These are phyloP conservation scores for Aplocera efformata DNA, from an alignment of 2,888 invertebrate genomes.

Conservation along the genomic window DNA sequence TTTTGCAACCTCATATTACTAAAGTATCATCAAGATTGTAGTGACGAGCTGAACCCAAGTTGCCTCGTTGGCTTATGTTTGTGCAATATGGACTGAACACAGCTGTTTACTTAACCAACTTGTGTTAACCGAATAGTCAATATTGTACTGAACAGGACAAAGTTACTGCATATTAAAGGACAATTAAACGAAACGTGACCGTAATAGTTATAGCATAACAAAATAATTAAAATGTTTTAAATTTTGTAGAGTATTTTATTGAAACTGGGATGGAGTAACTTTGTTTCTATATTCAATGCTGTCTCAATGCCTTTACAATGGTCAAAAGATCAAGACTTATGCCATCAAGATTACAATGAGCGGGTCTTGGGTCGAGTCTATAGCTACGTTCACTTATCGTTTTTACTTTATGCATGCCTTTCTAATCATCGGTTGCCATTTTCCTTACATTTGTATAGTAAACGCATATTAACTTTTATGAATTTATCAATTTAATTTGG, in stretches of 20 bases:
- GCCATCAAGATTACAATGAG: conserved; percentile 73
- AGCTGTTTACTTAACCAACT: conserved; percentile 35
- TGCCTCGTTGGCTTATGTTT: conserved; percentile 45
- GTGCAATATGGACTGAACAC: conserved; percentile 37
- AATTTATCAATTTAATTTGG: too few relatives aligned
- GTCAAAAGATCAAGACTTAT: conserved; percentile 55
- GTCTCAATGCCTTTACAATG: conserved; percentile 71
- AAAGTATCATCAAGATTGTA: conserved; percentile 60
- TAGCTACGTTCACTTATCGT: conserved; percentile 44
- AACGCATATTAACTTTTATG: too few relatives aligned
- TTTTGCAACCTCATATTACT: conserved; percentile 68
- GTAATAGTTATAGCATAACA: too few relatives aligned
- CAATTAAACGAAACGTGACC: too few relatives aligned
- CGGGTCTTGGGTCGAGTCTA: conserved; percentile 66
- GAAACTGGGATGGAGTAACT: conserved; percentile 49
- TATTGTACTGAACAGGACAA: conserved; percentile 40
- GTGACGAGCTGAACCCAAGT: conserved; percentile 61
- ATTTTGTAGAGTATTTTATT: too few relatives aligned
- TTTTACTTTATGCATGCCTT: conserved; percentile 58
- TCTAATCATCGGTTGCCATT: conserved; percentile 65
- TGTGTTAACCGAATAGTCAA: conserved; percentile 9
- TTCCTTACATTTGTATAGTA: too few relatives aligned
- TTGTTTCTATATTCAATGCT: conserved; percentile 40
- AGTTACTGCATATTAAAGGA: conserved; percentile 51
- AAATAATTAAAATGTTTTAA: too few relatives aligned